Conservation (phyloP, 1,140 invertebrate genomes). For the Tetragonula clypearis region DNA sequence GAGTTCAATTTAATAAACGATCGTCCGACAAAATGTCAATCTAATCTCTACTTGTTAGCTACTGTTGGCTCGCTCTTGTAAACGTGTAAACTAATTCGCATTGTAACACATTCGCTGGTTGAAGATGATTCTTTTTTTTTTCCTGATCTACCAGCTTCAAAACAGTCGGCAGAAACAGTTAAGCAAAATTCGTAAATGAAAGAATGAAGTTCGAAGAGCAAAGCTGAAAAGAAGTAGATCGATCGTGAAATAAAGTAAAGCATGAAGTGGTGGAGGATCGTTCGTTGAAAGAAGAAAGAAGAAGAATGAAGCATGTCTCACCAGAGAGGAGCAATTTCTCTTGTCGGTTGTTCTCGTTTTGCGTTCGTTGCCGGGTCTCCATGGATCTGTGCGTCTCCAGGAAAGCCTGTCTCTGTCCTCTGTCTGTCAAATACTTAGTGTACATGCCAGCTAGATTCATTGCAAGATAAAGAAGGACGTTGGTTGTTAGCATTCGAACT, state of each 20-base stretch:
- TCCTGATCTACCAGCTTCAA: too few relatives aligned
- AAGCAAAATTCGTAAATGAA: too few relatives aligned
- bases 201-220: too few relatives aligned
- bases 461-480: conserved; percentile 90
- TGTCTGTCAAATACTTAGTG: conserved; percentile 97
- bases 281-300: not conserved
- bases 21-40: not conserved
- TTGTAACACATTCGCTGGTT: too few relatives aligned
- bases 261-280: not conserved
- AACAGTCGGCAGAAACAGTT: too few relatives aligned
- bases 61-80: not conserved
- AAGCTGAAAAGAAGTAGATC: not conserved
- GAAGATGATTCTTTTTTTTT: too few relatives aligned
- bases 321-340: conserved; percentile 94
- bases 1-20: not conserved
- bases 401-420: conserved; percentile 97
- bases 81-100: not conserved
- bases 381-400: conserved; percentile 97
- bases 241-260: not conserved
- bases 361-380: conserved; percentile 95
- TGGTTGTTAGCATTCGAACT: conserved; percentile 87
- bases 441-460: conserved; percentile 98
- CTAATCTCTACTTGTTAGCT: not conserved
- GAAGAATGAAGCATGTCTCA: conserved; percentile 70
- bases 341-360: conserved; percentile 97